Base-by-base conservation (phyloP, 2,797 vertebrate genomes). In the Furcifer pardalis region DNA sequence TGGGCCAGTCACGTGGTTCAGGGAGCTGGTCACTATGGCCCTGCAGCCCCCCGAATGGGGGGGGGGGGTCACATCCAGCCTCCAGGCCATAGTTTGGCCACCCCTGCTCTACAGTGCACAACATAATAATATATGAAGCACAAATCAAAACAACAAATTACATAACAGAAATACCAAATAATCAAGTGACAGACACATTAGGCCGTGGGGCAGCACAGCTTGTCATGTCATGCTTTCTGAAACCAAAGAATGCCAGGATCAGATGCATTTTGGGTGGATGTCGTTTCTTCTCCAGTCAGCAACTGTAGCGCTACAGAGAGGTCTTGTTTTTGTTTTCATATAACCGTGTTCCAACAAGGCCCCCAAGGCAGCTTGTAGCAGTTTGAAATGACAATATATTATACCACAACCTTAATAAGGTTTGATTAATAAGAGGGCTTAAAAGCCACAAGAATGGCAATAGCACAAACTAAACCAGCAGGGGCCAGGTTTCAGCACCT, bases 361-460 rank as follows among this genome's bases (percentile, higher is more conserved):
- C 46, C 25, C 12, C 65, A 56, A 30, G 27, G n/a, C n/a, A 42
- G 17, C 35, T 80, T 42, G 66, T 25, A 59, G 27, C 37, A 13
- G 19, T 71, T 37, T 59, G 19, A 9, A 19, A 81, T 56, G 7
- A 19, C 27, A 59, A 42, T 30, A 42, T 40, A 40, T 25, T 27
- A 59, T 81, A 81, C 69, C 69, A 35, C 32, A 32, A 71, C 44
- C 40, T 56, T 56, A 81, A 81, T 59, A 56, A 69, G 56, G 59
- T 81, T 56, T 52, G 25, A 59, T 71, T 81, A 81, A 69, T 56
- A 71, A 81, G 37, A 32, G 37, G 32, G 30, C 59, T 56, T 79
- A 49, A 66, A 65, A 63, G 30, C n/a, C 44, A 79, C 68, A 69
- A 71, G 35, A 71, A 37, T 23, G 23, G 37, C 7, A 71, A 42